A percentile compares a stretch with the other conserved stretches of the same genome.
Conservation (phyloP, 2,797 vertebrate genomes). For the Limosa lapponica region DNA sequence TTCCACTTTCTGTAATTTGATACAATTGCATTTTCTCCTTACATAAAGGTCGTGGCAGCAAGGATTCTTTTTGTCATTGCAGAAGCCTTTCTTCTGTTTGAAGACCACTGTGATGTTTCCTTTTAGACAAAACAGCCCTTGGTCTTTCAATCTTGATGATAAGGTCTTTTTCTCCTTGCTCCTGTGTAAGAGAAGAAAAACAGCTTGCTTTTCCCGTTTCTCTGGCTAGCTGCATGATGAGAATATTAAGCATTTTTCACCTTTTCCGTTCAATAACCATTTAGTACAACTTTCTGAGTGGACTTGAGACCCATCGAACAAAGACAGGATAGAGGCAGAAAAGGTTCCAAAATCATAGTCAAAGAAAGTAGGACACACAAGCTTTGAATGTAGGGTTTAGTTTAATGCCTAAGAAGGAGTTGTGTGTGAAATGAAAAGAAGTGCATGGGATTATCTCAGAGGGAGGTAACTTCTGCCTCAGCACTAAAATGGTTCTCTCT, state of each 20-base stretch:
- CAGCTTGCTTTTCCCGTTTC: neutral
- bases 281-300: neutral
- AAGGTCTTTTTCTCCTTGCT: neutral
- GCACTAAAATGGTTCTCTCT: neutral
- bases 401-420: neutral
- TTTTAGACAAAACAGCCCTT: neutral
- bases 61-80: neutral
- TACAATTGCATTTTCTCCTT: neutral
- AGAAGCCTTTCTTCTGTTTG: constrained; percentile 2
- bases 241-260: constrained; percentile 18
- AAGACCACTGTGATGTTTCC: constrained; percentile 1
- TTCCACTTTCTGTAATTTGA: neutral
- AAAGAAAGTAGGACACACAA: neutral
- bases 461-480: neutral
- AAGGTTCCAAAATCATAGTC: neutral
- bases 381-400: neutral
- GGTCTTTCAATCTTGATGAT: neutral
- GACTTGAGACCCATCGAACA: neutral
- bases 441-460: neutral
- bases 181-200: neutral
- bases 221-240: neutral
- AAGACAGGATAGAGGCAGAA: neutral
- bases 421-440: neutral
- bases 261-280: neutral
- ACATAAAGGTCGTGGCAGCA: neutral